Conservation (phyloP, 2,797 vertebrate genomes). For the Alectoris magna region DNA sequence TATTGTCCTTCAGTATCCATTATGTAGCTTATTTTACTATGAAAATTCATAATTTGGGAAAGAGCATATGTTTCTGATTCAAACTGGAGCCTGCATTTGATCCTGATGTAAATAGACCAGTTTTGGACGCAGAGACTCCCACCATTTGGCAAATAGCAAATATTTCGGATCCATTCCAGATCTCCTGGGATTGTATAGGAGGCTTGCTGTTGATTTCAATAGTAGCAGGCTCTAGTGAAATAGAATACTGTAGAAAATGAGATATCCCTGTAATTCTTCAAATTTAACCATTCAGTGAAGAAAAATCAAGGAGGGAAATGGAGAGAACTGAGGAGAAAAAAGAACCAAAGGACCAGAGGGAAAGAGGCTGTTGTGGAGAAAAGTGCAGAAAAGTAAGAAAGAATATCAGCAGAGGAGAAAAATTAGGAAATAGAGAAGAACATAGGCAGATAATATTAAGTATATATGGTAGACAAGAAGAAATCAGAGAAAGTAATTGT, state of each 20-base stretch:
- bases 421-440: neutral
- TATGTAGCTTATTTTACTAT: neutral
- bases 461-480: neutral
- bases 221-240: neutral
- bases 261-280: slow-evolving; percentile 4
- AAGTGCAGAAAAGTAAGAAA: neutral
- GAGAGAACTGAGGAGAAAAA: neutral
- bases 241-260: neutral
- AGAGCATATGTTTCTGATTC: slow-evolving; percentile 29
- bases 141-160: neutral
- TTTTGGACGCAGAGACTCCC: slow-evolving; percentile 16
- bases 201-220: neutral
- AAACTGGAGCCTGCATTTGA: neutral
- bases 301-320: neutral
- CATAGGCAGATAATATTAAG: neutral
- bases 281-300: neutral
- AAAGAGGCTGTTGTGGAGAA: neutral
- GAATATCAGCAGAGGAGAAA: neutral
- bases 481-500: neutral
- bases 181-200: neutral
- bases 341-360: neutral
- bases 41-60: slow-evolving; percentile 15
- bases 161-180: neutral
- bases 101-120: slow-evolving; percentile 18
- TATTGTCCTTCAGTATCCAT: neutral